Conservation (phyloP, 2,797 vertebrate genomes). For the Periparus ater region DNA sequence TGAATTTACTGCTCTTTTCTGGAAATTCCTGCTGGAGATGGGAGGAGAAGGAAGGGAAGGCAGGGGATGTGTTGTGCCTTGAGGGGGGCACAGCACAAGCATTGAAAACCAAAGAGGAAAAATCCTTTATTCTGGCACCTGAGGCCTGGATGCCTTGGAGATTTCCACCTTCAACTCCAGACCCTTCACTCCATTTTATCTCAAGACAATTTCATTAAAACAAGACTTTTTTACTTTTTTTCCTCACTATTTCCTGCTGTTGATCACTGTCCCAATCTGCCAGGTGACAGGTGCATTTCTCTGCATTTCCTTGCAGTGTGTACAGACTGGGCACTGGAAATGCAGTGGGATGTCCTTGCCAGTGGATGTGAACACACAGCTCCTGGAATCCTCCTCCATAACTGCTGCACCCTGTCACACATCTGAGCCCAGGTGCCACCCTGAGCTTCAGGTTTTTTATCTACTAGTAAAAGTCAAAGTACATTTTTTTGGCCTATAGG, state of each 20-base stretch:
- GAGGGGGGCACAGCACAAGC: fast-evolving
- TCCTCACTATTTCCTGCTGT: not conserved
- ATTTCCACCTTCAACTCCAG: not conserved
- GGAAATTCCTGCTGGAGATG: not conserved
- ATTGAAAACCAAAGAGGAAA: not conserved
- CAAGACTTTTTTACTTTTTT: not conserved
- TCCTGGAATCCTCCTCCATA: not conserved
- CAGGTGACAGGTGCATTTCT: not conserved
- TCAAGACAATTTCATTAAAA: not conserved
- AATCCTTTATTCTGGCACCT: not conserved
- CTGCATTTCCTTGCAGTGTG: not conserved
- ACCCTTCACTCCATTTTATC: not conserved
- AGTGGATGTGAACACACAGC: not conserved
- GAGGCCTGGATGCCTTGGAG: not conserved
- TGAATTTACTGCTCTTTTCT: not conserved
- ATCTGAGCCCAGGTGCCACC: not conserved
- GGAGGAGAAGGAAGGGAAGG: not conserved
- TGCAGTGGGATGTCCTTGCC: fast-evolving
- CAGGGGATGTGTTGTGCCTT: too few relatives aligned
- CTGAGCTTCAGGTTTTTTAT: not conserved
- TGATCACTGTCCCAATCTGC: not conserved
- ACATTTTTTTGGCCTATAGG: not conserved
- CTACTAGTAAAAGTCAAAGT: not conserved
- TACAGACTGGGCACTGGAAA: not conserved
- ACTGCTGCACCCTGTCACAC: not conserved